phyloP scores from a whole-genome alignment of 2,888 invertebrate species.

The Sinotaia quadrata region DNA sequence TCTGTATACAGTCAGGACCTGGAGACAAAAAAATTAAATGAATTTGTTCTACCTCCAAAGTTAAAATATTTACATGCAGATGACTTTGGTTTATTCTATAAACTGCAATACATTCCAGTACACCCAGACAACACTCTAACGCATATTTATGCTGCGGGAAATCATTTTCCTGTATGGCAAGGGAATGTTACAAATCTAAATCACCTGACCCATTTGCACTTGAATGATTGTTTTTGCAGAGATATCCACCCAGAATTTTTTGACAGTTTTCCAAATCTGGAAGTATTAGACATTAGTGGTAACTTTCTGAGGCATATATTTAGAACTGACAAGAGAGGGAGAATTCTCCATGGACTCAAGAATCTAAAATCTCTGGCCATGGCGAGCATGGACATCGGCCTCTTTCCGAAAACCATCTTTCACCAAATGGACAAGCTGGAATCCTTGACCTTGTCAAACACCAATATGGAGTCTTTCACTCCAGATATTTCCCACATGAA shows the following conservation, averaged over 20 bases:
- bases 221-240: conserved; percentile 18
- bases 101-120: conserved; percentile 12
- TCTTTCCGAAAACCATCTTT: conserved; percentile 4
- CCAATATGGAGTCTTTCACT: conserved; percentile 18
- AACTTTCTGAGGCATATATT: conserved; percentile 28
- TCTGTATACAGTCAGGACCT: too few relatives aligned
- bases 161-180: conserved; percentile 12
- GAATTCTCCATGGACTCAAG: conserved; percentile 20
- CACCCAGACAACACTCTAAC: conserved; percentile 18
- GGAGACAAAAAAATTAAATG: not conserved
- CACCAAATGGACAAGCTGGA: conserved; percentile 16
- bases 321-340: conserved; percentile 7
- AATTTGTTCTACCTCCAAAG: not conserved
- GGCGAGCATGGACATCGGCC: conserved; percentile 26
- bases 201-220: conserved; percentile 10
- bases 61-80: conserved; percentile 11
- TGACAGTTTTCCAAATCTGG: conserved; percentile 14
- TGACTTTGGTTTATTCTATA: conserved; percentile 27
- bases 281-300: conserved; percentile 20
- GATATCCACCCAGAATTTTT: conserved; percentile 23
- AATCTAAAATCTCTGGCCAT: conserved; percentile 21
- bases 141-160: conserved; percentile 19
- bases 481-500: conserved; percentile 25
- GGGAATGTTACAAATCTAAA: conserved; percentile 27
- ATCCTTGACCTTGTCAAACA: conserved; percentile 19